Evolutionary conservation across 2,113 vertebrate genomes (phyloP), one percentile per base, ranked within the genome.

Genomic region (Sylvia atricapilla): DNA sequence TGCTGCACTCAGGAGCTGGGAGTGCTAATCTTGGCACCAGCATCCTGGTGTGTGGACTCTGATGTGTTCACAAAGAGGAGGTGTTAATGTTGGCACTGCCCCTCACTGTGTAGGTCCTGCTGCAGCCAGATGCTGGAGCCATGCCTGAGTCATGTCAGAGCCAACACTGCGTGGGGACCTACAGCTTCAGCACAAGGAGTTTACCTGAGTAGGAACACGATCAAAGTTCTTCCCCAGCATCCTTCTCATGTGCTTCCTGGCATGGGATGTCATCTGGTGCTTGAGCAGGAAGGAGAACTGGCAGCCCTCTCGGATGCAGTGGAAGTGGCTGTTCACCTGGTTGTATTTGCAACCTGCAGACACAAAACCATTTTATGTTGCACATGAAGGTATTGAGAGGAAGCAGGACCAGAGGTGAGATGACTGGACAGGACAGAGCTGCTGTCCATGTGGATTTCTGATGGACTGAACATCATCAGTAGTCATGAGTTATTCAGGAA

Each of bases 281-380:
- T 99, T 99, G 78, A 99, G 99, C 92, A 99, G 98, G 98, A 99
- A 99, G 98, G 99, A 99, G 98, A 99, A 99, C 98, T 99, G 99
- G 98, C 99, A 99, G 95, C 98, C 99, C 58, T 99, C 99, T 3
- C 99, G 98, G 96, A 99, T 99, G 97, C 99, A 99, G 97, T 99
- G 99, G 98, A 99, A 99, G 97, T 99, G 99, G 95, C 99, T 99
- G 97, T 99, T 99, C 96, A 99, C 99, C 97, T 99, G 99, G 98
- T 99, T 99, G 96, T 99, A 99, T 95, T 99, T 99, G 96, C 99
- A 99, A 89, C 99, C 99, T 99, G 96, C 4, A 80, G 92, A 84
- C 81, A 90, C 25, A 92, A 84, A 63, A 62, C 59, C 58, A 33
- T 41, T 22, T 25, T 4, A 73, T 47, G 30, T 72, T 30, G 30